Percentiles rank a stretch among this genome's conserved stretches.
Evolutionary conservation across 1,140 invertebrate genomes (phyloP).

Genomic region (Euwallacea similis): DNA sequence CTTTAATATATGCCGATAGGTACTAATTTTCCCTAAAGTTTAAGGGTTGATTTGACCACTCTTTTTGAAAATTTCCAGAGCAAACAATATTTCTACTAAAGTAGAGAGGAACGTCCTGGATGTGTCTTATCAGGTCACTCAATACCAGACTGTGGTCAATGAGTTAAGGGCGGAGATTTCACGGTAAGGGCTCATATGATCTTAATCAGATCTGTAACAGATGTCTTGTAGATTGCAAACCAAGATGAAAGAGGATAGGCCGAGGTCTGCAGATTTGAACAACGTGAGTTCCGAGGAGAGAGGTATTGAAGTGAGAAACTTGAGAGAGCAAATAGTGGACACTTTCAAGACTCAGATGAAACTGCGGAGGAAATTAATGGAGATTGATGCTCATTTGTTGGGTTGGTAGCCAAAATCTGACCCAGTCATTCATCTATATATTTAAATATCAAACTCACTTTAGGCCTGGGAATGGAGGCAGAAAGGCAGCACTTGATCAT

Average conservation of each 20-base stretch:
- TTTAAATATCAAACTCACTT: background rate
- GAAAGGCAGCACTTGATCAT: constrained; percentile 84
- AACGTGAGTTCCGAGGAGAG: constrained; percentile 48
- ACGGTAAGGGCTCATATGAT: constrained; percentile 8
- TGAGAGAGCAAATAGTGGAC: constrained; percentile 81
- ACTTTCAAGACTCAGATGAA: constrained; percentile 92
- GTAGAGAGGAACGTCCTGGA: constrained; percentile 78
- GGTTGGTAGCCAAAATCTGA: background rate
- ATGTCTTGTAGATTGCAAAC: constrained; percentile 62
- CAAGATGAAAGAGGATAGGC: constrained; percentile 75
- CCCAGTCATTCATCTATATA: too few relatives aligned
- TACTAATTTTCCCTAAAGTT: background rate
- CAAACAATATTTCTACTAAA: constrained; percentile 84
- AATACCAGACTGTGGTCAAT: constrained; percentile 79
- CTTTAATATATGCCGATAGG: constrained; percentile 86
- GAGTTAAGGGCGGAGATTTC: constrained; percentile 85
- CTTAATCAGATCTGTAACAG: background rate
- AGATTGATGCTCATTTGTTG: constrained; percentile 81
- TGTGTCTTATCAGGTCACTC: constrained; percentile 79
- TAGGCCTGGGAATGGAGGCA: constrained; percentile 77
- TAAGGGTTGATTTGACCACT: background rate
- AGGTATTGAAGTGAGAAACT: constrained; percentile 65
- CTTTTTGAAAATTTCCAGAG: constrained; percentile 55
- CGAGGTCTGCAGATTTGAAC: constrained; percentile 55
- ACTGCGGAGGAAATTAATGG: constrained; percentile 78